phyloP scores from a whole-genome alignment of 2,797 vertebrate species.

The Dicrostonyx torquatus region DNA sequence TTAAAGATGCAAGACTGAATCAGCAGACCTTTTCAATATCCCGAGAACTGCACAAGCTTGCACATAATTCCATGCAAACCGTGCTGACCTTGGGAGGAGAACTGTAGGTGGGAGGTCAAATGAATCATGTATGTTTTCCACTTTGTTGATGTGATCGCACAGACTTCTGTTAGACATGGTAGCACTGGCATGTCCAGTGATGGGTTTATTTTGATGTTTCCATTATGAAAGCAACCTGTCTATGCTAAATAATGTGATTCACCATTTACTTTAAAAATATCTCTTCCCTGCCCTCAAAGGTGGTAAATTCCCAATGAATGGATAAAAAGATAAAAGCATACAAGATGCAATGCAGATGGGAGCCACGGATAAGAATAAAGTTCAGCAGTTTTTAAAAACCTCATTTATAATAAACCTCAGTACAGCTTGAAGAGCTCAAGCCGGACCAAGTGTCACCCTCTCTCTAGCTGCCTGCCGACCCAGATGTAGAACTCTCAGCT shows the following conservation, averaged over 20 bases:
- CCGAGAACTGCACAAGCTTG: not conserved
- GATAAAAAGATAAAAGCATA: slow-evolving; percentile 23
- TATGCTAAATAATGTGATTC: not conserved
- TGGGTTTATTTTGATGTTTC: slow-evolving; percentile 8
- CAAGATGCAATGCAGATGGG: slow-evolving; percentile 33
- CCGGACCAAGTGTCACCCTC: too few relatives aligned
- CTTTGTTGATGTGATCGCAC: not conserved
- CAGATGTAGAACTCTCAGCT: too few relatives aligned
- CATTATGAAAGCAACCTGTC: not conserved
- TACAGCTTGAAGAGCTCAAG: not conserved
- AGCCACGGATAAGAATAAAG: slow-evolving; percentile 13
- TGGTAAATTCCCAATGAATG: slow-evolving; percentile 4
- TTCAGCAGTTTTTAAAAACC: not conserved
- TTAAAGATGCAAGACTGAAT: not conserved
- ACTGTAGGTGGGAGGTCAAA: not conserved
- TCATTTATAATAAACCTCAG: slow-evolving; percentile 15
- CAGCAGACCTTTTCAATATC: not conserved
- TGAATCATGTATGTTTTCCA: not conserved
- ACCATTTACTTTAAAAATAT: not conserved
- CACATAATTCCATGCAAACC: not conserved
- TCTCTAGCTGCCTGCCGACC: too few relatives aligned
- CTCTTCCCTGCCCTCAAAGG: not conserved
- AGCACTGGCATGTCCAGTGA: not conserved
- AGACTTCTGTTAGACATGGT: not conserved
- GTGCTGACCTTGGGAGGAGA: not conserved